Base-by-base conservation (phyloP, 2,113 vertebrate genomes). In the Callorhinus ursinus region DNA sequence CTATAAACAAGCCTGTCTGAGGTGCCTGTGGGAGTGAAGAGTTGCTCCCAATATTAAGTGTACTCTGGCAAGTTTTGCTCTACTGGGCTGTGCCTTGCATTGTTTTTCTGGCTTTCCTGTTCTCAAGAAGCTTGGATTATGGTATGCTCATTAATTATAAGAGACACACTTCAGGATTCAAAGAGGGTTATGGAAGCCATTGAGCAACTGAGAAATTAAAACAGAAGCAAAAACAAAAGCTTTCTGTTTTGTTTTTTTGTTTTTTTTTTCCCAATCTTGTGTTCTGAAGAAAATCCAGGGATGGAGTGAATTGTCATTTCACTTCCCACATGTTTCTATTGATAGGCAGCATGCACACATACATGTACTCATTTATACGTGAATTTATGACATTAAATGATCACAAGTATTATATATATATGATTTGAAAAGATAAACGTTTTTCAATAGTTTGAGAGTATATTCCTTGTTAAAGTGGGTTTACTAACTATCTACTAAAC, bases 191-290 rank as follows among this genome's bases (percentile, higher is more conserved):
- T 57, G 51, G 5, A 81, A 57, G 79, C 83, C n/a, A 71, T 28
- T 59, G 53, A 96, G 49, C 46, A 85, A 81, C 24, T 88, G 84
- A 87, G 49, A 95, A 95, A 24, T 96, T 89, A 69, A 90, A 89
- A 77, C 46, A 89, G 88, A 96, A 84, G 11, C 36, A 22, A 92
- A 85, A 83, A 53, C 53, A 91, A 80, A 8, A 6, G n/a, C 2
- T 65, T 91, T 90, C 14, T 39, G 0, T 61, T 72, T n/a, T 39
- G 0, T 61, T 72, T n/a, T 3, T 49, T 39, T 19, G 31, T 46
- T 46, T 7, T 33, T 33, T 85, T 49, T 42, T 46, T 72, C 39
- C 42, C 74, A 77, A 18, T 36, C 1, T 76, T 53, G 1, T 92
- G 13, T 81, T 87, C 42, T 88, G 42, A 96, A 81, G 36, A 92